Base-by-base conservation (phyloP, 2,113 vertebrate species). In the Ctenomys sociabilis region DNA sequence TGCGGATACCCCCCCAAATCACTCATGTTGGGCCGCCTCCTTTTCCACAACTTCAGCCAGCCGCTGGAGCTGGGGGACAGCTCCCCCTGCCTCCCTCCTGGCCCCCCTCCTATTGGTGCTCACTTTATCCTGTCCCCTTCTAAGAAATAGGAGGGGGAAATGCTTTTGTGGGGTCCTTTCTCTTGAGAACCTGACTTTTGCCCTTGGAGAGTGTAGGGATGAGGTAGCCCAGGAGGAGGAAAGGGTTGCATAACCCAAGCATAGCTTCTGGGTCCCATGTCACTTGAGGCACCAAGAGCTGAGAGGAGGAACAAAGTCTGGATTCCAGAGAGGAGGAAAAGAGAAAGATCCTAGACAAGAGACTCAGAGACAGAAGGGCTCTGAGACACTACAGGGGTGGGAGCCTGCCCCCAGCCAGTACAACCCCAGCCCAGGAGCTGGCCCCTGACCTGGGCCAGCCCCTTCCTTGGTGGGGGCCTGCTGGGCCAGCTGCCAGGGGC, bases 1-100 rank as follows among this genome's bases (percentile, higher is more conserved):
- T 97, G 96, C 87, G 54, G 97, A 97, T 96, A 98, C 93, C 92
- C 85, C 85, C 82, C 87, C 75, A 94, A 70, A 91, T 94, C 91
- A 66, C 35, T 97, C 91, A 91, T 77, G 24, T 84, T 63, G 80
- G 86, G 93, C 97, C 21, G 95, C 96, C 96, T 98, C 77, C 96
- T 97, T 97, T 97, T 97, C 97, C 89, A 97, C 88, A 97, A 45
- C 81, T 66, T 97, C 93, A 81, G 96, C 97, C 97, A 98, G 93
- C 45, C 37, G n/a, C 92, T 92, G 40, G 93, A 94, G 97, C 96
- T 96, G 64, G 95, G 95, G 95, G 92, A 94, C 91, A 3, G 40
- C 88, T 96, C 78, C 66, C 61, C 28, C 88, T 72, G 57, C 75
- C 91, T 96, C 66, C 80, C 87, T 88, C 72, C 75, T 92, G 72